Conservation (phyloP, 2,797 vertebrate species). For the Mus minutoides region DNA sequence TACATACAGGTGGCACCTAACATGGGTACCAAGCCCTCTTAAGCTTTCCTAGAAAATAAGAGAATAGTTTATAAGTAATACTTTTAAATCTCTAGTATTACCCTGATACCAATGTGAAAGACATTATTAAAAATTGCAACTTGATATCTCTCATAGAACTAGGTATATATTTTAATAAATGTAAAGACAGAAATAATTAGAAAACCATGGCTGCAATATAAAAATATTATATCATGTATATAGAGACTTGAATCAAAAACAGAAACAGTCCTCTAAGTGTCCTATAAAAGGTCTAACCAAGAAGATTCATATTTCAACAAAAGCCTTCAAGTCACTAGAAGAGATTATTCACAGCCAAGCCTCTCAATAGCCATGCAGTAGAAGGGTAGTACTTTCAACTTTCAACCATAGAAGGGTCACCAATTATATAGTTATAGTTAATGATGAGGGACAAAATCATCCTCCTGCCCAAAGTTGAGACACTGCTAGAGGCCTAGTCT, state of each 20-base stretch:
- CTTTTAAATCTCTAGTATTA: background rate
- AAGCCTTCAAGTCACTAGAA: background rate
- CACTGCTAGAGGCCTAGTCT: background rate
- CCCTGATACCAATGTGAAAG: constrained; percentile 9
- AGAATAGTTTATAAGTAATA: background rate
- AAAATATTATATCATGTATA: background rate
- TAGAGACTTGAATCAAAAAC: background rate
- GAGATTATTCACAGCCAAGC: background rate
- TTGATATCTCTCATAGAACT: background rate
- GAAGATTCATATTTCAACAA: background rate
- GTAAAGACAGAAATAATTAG: background rate
- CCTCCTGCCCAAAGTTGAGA: background rate
- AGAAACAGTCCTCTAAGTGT: background rate
- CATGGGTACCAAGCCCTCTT: background rate
- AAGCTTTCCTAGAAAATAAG: constrained; percentile 13
- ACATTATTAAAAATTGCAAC: constrained; percentile 2
- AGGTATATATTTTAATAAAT: constrained; percentile 42
- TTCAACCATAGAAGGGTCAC: background rate
- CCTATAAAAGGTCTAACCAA: constrained; percentile 15
- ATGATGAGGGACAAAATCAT: background rate
- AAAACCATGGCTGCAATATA: background rate
- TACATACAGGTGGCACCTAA: too few relatives aligned
- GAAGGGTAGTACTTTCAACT: background rate
- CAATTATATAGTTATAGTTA: background rate
- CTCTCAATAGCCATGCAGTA: background rate